These are phyloP conservation scores for Conistra vaccinii DNA, from an alignment of 2,888 invertebrate species.

Conservation along the genomic window DNA sequence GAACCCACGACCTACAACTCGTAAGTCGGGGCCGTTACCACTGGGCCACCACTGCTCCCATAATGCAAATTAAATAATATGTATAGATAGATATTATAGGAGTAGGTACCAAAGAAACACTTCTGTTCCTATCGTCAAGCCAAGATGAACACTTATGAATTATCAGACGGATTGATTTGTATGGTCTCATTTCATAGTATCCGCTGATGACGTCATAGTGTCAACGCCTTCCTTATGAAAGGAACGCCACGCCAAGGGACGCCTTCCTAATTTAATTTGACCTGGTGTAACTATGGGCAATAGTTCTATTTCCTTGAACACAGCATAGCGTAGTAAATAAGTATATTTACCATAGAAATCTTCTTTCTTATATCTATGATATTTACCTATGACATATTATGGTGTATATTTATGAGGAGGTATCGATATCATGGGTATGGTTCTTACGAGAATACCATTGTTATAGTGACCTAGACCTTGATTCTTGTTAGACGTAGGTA, in stretches of 20 bases:
- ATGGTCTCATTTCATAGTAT: not conserved
- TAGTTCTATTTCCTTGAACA: not conserved
- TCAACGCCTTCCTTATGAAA: not conserved
- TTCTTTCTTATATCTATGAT: no score
- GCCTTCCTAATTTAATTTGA: no score
- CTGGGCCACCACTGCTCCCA: no score
- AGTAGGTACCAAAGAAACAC: not conserved
- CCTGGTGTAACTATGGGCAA: not conserved
- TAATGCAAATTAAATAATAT: no score
- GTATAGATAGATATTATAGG: no score
- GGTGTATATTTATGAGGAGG: not conserved
- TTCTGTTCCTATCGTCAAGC: conserved; percentile 6
- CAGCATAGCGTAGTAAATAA: no score
- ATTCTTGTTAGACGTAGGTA: conserved; percentile 4
- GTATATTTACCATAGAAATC: no score
- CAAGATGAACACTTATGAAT: not conserved
- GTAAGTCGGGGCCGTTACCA: no score
- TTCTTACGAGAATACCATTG: conserved; percentile 35
- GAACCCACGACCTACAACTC: no score
- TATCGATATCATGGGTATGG: conserved; percentile 5
- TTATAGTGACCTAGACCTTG: conserved; percentile 43
- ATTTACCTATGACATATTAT: not conserved
- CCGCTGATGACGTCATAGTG: not conserved
- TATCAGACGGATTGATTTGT: not conserved
- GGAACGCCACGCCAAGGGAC: no score